Evolutionary conservation across 2,113 vertebrate genomes (phyloP).

Genomic region (Odocoileus virginianus): DNA sequence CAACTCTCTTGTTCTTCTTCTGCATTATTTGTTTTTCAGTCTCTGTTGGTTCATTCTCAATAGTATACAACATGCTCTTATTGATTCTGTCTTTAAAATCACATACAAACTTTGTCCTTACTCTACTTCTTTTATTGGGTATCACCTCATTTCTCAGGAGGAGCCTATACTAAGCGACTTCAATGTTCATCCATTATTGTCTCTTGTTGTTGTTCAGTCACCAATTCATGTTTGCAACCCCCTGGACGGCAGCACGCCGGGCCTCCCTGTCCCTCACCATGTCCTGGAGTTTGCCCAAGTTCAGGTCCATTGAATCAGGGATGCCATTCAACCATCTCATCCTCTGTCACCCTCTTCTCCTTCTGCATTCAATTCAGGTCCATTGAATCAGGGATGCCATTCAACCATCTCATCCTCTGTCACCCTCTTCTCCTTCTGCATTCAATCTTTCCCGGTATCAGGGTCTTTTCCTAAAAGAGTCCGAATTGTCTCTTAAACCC

Average conservation of each 20-base stretch:
- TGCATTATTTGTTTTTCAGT: neutral
- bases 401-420: neutral
- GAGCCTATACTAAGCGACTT: neutral
- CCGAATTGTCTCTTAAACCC: neutral
- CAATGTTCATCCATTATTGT: neutral
- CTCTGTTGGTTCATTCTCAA: neutral
- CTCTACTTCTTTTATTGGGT: neutral
- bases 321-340: neutral
- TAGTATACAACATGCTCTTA: neutral
- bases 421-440: neutral
- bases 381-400: neutral
- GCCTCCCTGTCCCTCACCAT: neutral
- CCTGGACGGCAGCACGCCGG: neutral
- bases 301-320: neutral
- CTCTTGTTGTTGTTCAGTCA: neutral
- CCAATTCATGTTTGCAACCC: neutral
- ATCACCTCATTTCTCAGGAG: neutral
- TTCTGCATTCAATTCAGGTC: neutral
- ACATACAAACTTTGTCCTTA: neutral
- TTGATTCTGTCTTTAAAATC: neutral
- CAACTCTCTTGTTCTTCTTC: neutral
- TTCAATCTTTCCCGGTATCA: neutral
- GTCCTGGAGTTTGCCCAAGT: neutral
- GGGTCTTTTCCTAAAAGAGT: neutral
- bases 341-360: neutral